These are phyloP conservation scores for Archips xylosteana DNA, from an alignment of 2,888 invertebrate species.

Conservation along the genomic window DNA sequence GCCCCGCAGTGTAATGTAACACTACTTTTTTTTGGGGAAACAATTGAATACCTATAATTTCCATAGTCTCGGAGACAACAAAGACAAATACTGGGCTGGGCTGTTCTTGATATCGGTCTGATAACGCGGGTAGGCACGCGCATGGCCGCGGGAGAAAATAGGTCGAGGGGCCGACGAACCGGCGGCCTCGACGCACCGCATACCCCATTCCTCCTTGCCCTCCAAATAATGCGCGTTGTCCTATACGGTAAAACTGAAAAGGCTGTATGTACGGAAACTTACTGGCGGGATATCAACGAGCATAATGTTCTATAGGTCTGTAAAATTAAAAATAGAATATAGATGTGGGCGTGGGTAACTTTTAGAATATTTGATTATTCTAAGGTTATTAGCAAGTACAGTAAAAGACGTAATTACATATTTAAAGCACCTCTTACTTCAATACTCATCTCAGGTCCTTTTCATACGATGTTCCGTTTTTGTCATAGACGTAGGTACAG, in stretches of 20 bases:
- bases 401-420: too few relatives aligned
- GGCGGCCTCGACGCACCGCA: conserved; percentile 69
- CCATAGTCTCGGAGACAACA: conserved; percentile 34
- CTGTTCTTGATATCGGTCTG: conserved; percentile 66
- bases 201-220: conserved; percentile 59
- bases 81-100: conserved; percentile 58
- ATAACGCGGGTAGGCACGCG: conserved; percentile 81
- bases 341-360: too few relatives aligned
- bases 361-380: too few relatives aligned
- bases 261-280: background rate
- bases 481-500: too few relatives aligned
- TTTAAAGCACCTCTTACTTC: too few relatives aligned
- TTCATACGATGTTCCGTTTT: too few relatives aligned
- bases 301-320: too few relatives aligned
- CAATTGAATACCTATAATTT: conserved; percentile 11
- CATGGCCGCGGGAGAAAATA: conserved; percentile 68
- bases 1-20: background rate
- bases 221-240: conserved; percentile 1
- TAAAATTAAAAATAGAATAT: too few relatives aligned
- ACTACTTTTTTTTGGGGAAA: background rate
- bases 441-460: too few relatives aligned
- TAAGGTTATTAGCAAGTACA: too few relatives aligned
- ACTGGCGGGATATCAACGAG: too few relatives aligned
- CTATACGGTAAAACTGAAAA: background rate
- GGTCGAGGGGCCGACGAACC: conserved; percentile 81